phyloP scores from a whole-genome alignment of 2,888 invertebrate genomes.

The Chrysolina oricalcia region DNA sequence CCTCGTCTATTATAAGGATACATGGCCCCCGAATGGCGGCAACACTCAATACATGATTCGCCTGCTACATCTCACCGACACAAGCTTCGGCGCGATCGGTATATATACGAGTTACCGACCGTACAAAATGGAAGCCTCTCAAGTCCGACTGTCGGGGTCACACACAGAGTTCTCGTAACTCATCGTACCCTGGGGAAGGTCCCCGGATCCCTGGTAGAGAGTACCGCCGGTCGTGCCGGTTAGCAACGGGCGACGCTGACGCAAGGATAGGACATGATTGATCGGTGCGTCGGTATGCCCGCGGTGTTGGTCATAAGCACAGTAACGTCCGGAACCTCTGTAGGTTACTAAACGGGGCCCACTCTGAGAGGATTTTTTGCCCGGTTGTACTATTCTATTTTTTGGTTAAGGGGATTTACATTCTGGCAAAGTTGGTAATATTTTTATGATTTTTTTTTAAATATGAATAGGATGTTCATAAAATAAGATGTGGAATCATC shows the following conservation, averaged over 20 bases:
- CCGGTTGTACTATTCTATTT: neutral
- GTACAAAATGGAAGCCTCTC: slow-evolving; percentile 56
- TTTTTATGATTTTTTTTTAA: too few relatives aligned
- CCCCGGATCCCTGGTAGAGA: slow-evolving; percentile 74
- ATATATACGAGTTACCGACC: slow-evolving; percentile 42
- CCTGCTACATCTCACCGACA: slow-evolving; percentile 28
- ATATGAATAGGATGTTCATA: too few relatives aligned
- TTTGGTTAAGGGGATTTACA: too few relatives aligned
- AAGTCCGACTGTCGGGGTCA: slow-evolving; percentile 70
- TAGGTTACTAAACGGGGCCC: too few relatives aligned
- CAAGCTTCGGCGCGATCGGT: slow-evolving; percentile 34
- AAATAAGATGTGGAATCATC: too few relatives aligned
- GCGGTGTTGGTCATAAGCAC: slow-evolving; percentile 68
- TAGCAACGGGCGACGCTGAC: slow-evolving; percentile 66
- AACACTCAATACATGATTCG: neutral
- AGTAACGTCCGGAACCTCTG: slow-evolving; percentile 48
- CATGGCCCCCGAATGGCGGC: neutral
- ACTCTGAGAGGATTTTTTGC: neutral
- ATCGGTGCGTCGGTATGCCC: slow-evolving; percentile 62
- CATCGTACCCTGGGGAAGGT: slow-evolving; percentile 72
- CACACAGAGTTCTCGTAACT: slow-evolving; percentile 70
- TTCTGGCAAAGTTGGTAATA: too few relatives aligned
- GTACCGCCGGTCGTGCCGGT: slow-evolving; percentile 71
- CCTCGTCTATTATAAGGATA: neutral
- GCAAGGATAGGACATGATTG: slow-evolving; percentile 62